phyloP scores from a whole-genome alignment of 1,140 invertebrate genomes.

The Hylyphantes graminicola region DNA sequence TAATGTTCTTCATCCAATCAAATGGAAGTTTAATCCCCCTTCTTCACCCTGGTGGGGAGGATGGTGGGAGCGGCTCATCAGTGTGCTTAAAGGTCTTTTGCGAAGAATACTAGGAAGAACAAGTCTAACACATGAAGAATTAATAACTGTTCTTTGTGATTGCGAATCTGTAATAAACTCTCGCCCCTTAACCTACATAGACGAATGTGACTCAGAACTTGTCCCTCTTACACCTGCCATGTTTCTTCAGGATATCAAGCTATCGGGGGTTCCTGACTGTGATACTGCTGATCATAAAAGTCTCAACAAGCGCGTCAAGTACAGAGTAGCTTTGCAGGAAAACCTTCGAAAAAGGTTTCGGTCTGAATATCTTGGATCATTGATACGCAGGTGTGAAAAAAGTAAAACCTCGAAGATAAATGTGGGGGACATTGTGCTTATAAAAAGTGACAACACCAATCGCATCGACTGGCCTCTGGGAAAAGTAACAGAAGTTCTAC shows the following conservation, averaged over 20 bases:
- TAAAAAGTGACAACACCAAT: neutral
- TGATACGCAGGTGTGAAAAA: neutral
- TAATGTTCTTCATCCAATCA: slow-evolving; percentile 23
- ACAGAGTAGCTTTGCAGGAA: neutral
- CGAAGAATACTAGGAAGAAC: slow-evolving; percentile 62
- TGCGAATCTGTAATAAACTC: slow-evolving; percentile 67
- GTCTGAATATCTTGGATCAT: slow-evolving; percentile 4
- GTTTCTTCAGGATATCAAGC: slow-evolving; percentile 44
- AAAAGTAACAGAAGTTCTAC: no score
- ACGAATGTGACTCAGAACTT: slow-evolving; percentile 64
- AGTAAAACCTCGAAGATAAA: neutral
- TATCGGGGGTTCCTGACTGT: neutral
- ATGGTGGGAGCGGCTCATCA: slow-evolving; percentile 62
- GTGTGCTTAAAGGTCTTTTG: slow-evolving; percentile 57
- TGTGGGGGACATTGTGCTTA: neutral
- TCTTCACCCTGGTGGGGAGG: slow-evolving; percentile 63
- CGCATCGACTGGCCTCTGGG: slow-evolving; percentile 15
- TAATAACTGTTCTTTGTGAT: slow-evolving; percentile 64
- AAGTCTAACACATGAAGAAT: slow-evolving; percentile 61
- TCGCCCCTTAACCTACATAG: slow-evolving; percentile 67
- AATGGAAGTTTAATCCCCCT: slow-evolving; percentile 63
- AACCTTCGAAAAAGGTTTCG: slow-evolving; percentile 11
- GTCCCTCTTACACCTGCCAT: slow-evolving; percentile 63
- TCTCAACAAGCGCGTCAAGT: neutral
- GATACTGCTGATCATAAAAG: neutral